Evolutionary conservation across 2,113 vertebrate species (phyloP).

Genomic region (Stercorarius parasiticus): DNA sequence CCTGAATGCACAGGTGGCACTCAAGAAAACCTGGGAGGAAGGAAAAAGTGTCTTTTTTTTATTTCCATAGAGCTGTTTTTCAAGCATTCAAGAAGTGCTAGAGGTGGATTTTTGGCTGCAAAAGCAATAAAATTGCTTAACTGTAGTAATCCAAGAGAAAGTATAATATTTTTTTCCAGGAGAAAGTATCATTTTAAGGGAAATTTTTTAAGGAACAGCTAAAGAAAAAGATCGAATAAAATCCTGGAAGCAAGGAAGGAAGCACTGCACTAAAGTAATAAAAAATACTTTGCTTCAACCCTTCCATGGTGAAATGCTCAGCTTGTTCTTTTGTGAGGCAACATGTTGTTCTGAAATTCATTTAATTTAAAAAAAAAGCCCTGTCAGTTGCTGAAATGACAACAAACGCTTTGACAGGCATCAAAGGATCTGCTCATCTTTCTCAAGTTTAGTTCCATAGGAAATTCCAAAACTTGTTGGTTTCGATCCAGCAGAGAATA

Average conservation of each 20-base stretch:
- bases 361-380: not conserved
- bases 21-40: not conserved
- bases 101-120: not conserved
- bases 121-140: not conserved
- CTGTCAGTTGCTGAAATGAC: not conserved
- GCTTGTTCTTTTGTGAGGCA: not conserved
- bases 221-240: not conserved
- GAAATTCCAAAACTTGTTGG: not conserved
- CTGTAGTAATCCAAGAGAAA: not conserved
- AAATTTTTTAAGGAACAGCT: not conserved
- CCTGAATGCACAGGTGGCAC: not conserved
- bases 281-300: not conserved
- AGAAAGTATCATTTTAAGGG: not conserved
- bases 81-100: not conserved
- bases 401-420: not conserved
- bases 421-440: not conserved
- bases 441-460: not conserved
- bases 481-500: constrained; percentile 5
- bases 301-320: not conserved
- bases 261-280: not conserved
- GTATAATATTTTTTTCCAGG: not conserved
- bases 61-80: not conserved
- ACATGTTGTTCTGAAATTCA: not conserved
- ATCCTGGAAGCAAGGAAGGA: not conserved
- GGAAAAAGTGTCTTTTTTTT: not conserved